Percentiles rank a stretch among this genome's conserved stretches.
phyloP scores from a whole-genome alignment of 1,140 invertebrate genomes.

The Ostrea edulis region DNA sequence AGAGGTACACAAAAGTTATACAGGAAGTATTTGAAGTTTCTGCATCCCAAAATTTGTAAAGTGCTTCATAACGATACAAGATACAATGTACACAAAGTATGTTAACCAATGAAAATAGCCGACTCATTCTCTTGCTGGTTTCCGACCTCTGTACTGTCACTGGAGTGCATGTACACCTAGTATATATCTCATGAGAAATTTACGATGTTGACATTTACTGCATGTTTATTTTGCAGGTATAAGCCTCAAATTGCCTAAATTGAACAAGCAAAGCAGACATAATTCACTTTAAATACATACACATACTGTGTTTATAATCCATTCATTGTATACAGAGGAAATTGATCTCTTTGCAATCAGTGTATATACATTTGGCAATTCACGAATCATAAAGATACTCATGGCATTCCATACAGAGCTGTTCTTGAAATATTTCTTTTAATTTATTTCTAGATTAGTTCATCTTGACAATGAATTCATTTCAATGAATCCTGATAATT shows the following conservation, averaged over 20 bases:
- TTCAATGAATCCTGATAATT: no score
- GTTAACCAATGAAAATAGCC: not conserved
- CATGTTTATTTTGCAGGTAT: not conserved
- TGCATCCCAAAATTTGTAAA: not conserved
- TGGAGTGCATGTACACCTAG: not conserved
- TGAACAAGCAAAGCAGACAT: not conserved
- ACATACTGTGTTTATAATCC: conserved; percentile 7
- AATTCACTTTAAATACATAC: not conserved
- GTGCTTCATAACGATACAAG: not conserved
- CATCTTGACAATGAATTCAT: no score
- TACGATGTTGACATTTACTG: not conserved
- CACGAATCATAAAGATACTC: no score
- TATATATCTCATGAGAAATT: not conserved
- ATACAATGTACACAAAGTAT: not conserved
- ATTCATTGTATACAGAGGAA: not conserved
- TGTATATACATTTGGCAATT: no score
- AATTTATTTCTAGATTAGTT: no score
- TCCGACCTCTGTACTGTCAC: not conserved
- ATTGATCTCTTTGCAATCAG: not conserved
- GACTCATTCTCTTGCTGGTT: not conserved
- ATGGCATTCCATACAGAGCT: no score
- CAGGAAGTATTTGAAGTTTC: conserved; percentile 11
- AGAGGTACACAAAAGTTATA: not conserved
- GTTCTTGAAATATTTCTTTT: no score
- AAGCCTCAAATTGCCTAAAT: not conserved